A percentile compares a stretch with the other conserved stretches of the same genome.
Evolutionary conservation across 2,113 vertebrate species (phyloP).

Genomic region (Myanophis thanlyinensis): DNA sequence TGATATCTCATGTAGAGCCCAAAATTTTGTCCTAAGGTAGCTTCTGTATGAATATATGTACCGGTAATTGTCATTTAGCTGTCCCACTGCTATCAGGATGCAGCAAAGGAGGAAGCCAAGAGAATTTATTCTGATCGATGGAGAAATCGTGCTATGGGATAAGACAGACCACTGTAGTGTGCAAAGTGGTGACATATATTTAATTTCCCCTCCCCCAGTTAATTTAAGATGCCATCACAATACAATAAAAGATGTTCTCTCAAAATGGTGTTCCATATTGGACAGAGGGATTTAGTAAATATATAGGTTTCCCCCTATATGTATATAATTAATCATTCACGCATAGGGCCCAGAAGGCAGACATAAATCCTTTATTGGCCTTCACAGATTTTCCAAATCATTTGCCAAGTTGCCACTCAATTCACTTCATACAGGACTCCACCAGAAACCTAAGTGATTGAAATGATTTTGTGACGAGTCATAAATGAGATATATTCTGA

Average conservation of each 20-base stretch:
- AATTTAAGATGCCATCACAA: background rate
- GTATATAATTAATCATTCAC: background rate
- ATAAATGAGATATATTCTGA: background rate
- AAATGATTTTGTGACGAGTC: background rate
- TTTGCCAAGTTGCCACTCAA: background rate
- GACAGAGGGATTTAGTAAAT: background rate
- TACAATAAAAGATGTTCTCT: background rate
- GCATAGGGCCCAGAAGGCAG: background rate
- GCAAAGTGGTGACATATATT: background rate
- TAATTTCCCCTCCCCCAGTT: background rate
- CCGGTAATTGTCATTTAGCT: background rate
- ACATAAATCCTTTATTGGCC: background rate
- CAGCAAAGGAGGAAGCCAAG: background rate
- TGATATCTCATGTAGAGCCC: background rate
- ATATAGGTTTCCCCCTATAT: no score
- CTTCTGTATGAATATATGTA: background rate
- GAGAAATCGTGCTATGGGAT: background rate
- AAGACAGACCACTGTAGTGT: background rate
- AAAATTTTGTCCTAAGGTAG: background rate
- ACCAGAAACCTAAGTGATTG: background rate
- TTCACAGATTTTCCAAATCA: background rate
- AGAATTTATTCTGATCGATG: background rate
- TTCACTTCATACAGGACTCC: background rate
- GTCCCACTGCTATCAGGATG: background rate
- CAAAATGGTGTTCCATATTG: background rate